Conservation (phyloP, 2,888 invertebrate species). For the Steromphala cineraria region DNA sequence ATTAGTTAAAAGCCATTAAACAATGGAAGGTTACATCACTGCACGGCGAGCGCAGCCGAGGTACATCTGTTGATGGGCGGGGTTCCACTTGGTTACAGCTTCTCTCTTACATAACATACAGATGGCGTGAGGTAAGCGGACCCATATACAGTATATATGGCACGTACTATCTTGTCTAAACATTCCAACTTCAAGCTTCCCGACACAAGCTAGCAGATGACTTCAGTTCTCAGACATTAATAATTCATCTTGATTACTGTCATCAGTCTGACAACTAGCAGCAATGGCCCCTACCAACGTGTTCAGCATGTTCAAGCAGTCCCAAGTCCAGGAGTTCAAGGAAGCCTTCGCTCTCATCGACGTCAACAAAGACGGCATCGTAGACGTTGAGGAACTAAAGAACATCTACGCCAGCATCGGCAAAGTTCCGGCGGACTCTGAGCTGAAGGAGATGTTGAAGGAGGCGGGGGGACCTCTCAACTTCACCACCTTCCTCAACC, state of each 20-base stretch:
- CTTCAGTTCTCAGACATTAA: too few species aligned
- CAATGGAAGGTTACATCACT: too few species aligned
- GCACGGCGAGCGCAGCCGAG: too few species aligned
- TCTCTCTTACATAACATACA: too few species aligned
- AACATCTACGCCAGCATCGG: conserved; percentile 77
- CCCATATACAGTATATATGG: too few species aligned
- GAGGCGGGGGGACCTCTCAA: conserved; percentile 73
- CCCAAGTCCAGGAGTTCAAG: conserved; percentile 21
- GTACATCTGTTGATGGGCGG: too few species aligned
- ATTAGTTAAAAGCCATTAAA: too few species aligned
- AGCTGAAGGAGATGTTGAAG: conserved; percentile 71
- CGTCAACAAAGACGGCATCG: conserved; percentile 77
- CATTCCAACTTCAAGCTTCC: too few species aligned
- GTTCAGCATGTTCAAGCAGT: conserved; percentile 16
- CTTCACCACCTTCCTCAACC: conserved; percentile 74
- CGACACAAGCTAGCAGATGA: too few species aligned
- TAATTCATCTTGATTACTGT: too few species aligned
- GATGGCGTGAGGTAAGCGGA: too few species aligned
- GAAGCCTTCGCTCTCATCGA: conserved; percentile 78
- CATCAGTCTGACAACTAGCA: background rate
- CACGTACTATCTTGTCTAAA: too few species aligned
- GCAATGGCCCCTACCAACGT: conserved; percentile 9
- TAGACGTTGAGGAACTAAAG: conserved; percentile 76
- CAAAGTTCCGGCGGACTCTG: conserved; percentile 64
- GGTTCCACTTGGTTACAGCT: background rate